A percentile compares a stretch with the other conserved stretches of the same genome.
phyloP scores from a whole-genome alignment of 2,888 invertebrate genomes.

The Apamea crenata region DNA sequence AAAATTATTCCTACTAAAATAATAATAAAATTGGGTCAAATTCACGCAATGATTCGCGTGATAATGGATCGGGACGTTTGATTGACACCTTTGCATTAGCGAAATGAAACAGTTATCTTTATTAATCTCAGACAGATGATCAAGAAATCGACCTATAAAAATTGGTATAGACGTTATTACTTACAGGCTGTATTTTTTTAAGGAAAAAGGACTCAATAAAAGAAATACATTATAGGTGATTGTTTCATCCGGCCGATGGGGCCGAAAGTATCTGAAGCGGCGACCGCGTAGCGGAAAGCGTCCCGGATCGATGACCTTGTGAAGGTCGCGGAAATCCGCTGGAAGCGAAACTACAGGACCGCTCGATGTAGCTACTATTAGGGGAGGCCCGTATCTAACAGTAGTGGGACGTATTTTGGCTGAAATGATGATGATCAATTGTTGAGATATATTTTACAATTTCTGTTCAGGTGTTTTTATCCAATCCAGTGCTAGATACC shows the following conservation, averaged over 20 bases:
- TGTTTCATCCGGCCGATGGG: background rate
- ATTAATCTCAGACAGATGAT: conserved; percentile 7
- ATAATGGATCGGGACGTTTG: conserved; percentile 63
- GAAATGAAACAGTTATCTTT: conserved; percentile 55
- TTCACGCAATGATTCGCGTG: conserved; percentile 40
- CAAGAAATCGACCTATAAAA: conserved; percentile 1
- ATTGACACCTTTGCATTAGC: conserved; percentile 62
- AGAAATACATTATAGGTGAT: background rate
- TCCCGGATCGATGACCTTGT: background rate
- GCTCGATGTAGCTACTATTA: background rate
- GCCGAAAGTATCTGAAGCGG: background rate
- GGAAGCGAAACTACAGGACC: background rate
- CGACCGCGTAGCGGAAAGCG: background rate
- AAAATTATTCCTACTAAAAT: conserved; percentile 28
- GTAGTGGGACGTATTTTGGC: background rate
- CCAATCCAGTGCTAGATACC: background rate
- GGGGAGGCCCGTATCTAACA: background rate
- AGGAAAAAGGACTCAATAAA: background rate
- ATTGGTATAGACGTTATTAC: background rate
- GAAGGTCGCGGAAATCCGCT: background rate
- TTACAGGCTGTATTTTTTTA: background rate
- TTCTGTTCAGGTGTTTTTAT: background rate
- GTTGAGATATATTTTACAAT: background rate
- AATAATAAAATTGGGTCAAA: conserved; percentile 49
- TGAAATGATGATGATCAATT: background rate